Evolutionary conservation across 2,797 vertebrate genomes (phyloP).

Genomic region (Chiroxiphia lanceolata): DNA sequence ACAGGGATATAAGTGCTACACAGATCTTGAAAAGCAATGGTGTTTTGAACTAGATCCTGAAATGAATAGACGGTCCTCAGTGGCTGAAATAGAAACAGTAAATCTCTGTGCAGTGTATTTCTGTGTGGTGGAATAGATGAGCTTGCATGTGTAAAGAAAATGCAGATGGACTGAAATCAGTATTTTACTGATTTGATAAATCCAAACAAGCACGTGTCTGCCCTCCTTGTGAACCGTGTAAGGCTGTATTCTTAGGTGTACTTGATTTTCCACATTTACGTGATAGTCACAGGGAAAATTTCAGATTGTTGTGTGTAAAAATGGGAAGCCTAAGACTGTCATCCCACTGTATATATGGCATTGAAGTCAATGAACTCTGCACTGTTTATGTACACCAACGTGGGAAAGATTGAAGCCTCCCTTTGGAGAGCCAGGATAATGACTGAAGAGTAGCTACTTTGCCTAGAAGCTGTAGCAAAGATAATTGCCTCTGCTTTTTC

Average conservation of each 20-base stretch:
- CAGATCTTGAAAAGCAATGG: not conserved
- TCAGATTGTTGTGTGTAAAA: not conserved
- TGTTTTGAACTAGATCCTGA: not conserved
- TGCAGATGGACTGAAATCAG: not conserved
- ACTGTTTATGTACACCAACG: not conserved
- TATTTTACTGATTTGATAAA: not conserved
- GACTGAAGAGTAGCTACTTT: not conserved
- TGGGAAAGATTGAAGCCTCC: not conserved
- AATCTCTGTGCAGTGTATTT: not conserved
- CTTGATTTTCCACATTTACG: not conserved
- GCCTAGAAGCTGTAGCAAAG: not conserved
- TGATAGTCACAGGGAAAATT: not conserved
- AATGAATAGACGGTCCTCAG: not conserved
- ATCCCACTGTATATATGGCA: not conserved
- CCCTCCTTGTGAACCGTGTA: not conserved
- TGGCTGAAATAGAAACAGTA: not conserved
- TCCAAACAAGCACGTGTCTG: not conserved
- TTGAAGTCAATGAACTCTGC: not conserved
- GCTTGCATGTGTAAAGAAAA: not conserved
- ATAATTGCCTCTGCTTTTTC: not conserved
- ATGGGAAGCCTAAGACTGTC: rapidly evolving
- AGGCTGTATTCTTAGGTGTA: not conserved
- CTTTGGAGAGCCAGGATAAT: not conserved
- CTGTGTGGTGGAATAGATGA: not conserved
- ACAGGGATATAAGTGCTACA: not conserved